Evolutionary conservation across 2,888 invertebrate genomes (phyloP).

Genomic region (Drosophila ezoana): DNA sequence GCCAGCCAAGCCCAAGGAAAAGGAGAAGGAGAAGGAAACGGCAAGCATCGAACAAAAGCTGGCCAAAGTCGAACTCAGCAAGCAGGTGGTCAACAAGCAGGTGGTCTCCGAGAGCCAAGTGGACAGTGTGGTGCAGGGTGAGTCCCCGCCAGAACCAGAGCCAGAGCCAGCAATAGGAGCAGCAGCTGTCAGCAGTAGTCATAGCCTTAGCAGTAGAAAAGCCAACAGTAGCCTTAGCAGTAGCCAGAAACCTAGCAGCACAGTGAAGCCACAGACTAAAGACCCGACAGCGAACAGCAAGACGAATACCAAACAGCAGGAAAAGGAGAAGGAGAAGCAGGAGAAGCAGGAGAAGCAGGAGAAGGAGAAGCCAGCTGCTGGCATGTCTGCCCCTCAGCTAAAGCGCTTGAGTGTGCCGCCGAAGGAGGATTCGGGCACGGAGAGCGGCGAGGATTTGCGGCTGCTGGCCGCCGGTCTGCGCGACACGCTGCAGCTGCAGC

Average conservation of each 20-base stretch:
- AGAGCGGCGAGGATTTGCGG: conserved; percentile 89
- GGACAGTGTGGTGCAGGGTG: conserved; percentile 86
- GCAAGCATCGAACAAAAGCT: conserved; percentile 49
- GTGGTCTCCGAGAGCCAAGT: conserved; percentile 44
- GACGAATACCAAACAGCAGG: neutral
- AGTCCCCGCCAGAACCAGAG: conserved; percentile 87
- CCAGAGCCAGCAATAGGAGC: conserved; percentile 28
- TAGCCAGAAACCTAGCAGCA: conserved; percentile 54
- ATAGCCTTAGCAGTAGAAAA: conserved; percentile 51
- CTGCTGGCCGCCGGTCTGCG: conserved; percentile 86
- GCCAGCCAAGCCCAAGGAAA: conserved; percentile 14
- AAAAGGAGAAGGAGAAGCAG: neutral
- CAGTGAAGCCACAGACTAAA: conserved; percentile 41
- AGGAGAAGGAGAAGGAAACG: conserved; percentile 22
- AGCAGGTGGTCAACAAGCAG: conserved; percentile 29
- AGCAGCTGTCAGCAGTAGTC: conserved; percentile 55
- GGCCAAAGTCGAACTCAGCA: conserved; percentile 62
- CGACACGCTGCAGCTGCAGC: conserved; percentile 86
- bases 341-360: neutral
- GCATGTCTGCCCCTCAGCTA: conserved; percentile 44
- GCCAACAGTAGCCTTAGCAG: conserved; percentile 38
- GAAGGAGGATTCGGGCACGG: conserved; percentile 88
- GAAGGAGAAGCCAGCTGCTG: conserved; percentile 27
- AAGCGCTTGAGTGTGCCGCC: conserved; percentile 83
- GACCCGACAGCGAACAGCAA: conserved; percentile 59